A percentile compares a stretch with the other conserved stretches of the same genome.
phyloP scores from a whole-genome alignment of 2,888 invertebrate genomes.

The Iselma pallidipennis region DNA sequence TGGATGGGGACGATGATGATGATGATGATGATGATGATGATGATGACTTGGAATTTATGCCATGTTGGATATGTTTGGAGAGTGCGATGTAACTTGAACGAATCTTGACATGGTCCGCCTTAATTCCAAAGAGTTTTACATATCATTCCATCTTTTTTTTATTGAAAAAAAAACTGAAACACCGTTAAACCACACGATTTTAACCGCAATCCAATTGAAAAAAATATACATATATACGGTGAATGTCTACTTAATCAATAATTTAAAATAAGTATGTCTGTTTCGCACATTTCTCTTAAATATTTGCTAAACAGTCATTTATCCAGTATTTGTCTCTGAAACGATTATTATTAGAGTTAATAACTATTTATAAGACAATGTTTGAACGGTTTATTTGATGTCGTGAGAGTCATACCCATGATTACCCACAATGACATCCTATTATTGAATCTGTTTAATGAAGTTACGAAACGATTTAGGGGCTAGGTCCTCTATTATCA shows the following conservation, averaged over 20 bases:
- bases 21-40: neutral
- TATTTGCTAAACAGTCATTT: neutral
- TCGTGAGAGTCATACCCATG: slow-evolving; percentile 31
- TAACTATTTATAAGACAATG: slow-evolving; percentile 22
- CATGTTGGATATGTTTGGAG: too few species aligned
- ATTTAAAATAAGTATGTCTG: too few species aligned
- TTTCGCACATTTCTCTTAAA: neutral
- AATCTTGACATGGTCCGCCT: neutral
- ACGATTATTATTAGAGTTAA: slow-evolving; percentile 23
- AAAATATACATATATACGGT: neutral
- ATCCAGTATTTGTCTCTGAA: slow-evolving; percentile 12
- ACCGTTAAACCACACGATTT: slow-evolving; percentile 5
- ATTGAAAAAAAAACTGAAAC: neutral
- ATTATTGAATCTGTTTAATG: neutral
- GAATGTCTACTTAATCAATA: too few species aligned
- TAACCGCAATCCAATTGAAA: slow-evolving; percentile 1
- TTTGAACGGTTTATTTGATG: slow-evolving; percentile 28
- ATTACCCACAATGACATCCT: slow-evolving; percentile 30
- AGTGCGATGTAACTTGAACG: neutral
- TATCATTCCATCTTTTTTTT: neutral
- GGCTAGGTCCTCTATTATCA: too few species aligned
- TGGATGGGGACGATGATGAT: neutral
- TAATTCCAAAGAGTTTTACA: neutral
- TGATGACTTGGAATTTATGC: slow-evolving; percentile 8
- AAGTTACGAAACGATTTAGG: too few species aligned